Conservation (phyloP, 2,888 invertebrate species). For the Dyspetes luteomarginatus region DNA sequence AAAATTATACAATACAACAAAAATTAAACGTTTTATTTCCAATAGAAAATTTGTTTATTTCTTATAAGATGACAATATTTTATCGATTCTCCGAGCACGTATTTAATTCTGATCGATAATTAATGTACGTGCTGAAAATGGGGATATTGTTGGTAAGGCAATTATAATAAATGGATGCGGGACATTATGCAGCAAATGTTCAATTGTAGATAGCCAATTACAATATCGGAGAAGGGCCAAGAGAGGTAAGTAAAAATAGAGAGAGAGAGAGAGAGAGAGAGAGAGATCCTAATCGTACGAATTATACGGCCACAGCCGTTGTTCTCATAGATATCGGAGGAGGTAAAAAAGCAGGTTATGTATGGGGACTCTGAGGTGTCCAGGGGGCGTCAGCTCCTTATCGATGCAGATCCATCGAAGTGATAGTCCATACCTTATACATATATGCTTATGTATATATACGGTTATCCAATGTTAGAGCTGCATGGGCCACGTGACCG, state of each 20-base stretch:
- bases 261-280: slow-evolving; percentile 24
- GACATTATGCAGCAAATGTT: slow-evolving; percentile 57
- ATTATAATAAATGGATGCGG: slow-evolving; percentile 24
- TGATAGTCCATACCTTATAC: slow-evolving; percentile 52
- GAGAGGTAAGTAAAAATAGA: not conserved
- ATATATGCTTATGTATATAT: slow-evolving; percentile 11
- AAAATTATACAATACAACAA: too few relatives aligned
- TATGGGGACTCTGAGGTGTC: slow-evolving; percentile 50
- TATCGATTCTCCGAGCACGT: too few relatives aligned
- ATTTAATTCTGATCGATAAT: too few relatives aligned
- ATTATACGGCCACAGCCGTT: slow-evolving; percentile 69
- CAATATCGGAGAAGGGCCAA: slow-evolving; percentile 43
- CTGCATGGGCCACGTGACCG: slow-evolving; percentile 72
- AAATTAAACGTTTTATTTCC: too few relatives aligned
- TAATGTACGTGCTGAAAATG: not conserved
- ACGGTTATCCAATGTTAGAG: slow-evolving; percentile 55
- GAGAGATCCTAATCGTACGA: slow-evolving; percentile 68
- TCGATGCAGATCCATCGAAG: slow-evolving; percentile 62
- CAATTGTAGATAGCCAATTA: slow-evolving; percentile 61
- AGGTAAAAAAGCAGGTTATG: slow-evolving; percentile 44
- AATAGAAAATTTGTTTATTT: too few relatives aligned
- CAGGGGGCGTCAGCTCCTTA: slow-evolving; percentile 59
- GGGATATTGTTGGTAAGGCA: slow-evolving; percentile 3
- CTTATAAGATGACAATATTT: too few relatives aligned
- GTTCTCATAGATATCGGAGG: slow-evolving; percentile 61